Conservation (phyloP, 2,888 invertebrate species). For the Heptascelio sp. region DNA sequence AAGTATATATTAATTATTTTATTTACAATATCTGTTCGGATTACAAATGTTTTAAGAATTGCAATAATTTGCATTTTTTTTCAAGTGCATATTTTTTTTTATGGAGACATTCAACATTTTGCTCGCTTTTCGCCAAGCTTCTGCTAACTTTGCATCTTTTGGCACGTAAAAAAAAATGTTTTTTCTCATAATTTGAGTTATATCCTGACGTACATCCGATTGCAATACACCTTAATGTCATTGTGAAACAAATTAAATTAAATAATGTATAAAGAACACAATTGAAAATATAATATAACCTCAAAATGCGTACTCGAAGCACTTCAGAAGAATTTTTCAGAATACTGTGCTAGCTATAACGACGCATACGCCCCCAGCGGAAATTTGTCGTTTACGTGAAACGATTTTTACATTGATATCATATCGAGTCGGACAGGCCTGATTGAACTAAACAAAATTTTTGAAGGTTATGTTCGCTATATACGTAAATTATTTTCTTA, state of each 20-base stretch:
- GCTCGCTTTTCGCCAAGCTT: constrained; percentile 34
- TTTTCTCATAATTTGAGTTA: constrained; percentile 33
- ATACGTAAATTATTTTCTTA: no score
- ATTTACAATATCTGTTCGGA: not conserved
- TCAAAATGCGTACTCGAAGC: not conserved
- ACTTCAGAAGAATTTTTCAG: no score
- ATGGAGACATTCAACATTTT: not conserved
- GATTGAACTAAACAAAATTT: no score
- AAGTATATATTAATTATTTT: not conserved
- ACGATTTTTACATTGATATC: constrained; percentile 23
- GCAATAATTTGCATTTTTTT: constrained; percentile 27
- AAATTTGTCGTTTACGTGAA: constrained; percentile 22
- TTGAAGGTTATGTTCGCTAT: no score
- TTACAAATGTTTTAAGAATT: constrained; percentile 12
- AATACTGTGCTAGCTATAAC: constrained; percentile 4
- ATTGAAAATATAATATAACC: not conserved
- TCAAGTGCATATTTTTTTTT: constrained; percentile 22
- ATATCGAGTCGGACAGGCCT: constrained; percentile 29
- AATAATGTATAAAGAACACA: not conserved
- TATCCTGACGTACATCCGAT: constrained; percentile 45
- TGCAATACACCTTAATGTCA: constrained; percentile 25
- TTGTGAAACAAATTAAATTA: not conserved
- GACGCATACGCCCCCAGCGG: constrained; percentile 24
- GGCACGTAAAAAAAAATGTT: constrained; percentile 32
- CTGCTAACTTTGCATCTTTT: constrained; percentile 21